Evolutionary conservation across 2,113 vertebrate species (phyloP), one percentile per base, ranked within the genome.

Genomic region (Asarcornis scutulata): DNA sequence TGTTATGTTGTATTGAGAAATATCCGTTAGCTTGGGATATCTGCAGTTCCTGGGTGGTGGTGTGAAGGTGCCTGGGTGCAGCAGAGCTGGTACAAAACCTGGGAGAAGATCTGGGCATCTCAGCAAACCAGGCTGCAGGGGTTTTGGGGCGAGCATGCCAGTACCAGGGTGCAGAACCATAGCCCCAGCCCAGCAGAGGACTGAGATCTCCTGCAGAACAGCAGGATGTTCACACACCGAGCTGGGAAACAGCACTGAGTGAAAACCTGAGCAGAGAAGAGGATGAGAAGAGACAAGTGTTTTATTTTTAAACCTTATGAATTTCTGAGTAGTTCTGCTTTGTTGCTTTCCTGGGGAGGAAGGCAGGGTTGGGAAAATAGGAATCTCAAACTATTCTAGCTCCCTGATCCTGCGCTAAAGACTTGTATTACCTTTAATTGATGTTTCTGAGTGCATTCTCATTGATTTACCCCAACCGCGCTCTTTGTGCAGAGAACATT

Each of bases 341-440:
- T 86, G 82, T 86, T 5, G 2, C 90, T 94, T 95, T 89, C 64
- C 74, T 66, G 58, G 68, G 64, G 83, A 96, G 66, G 74, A 85
- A 91, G 63, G 60, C 69, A 93, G 52, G 83, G 46, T 68, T 83
- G 76, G 93, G 48, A 71, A 93, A 95, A 94, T 40, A 48, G 81
- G 89, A 92, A 92, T 95, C 90, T 95, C 73, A 85, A 72, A 89
- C 52, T 50, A 91, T 90, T 71, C 59, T 67, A 22, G 17, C 66
- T 96, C 73, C 88, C 82, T 66, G 86, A 66, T 94, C 27, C 62
- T 21, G 69, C 12, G 11, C 92, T 93, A 68, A 91, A 93, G 93
- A 91, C 72, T 97, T 69, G 56, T 91, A 96, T 96, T 97, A 94
- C 95, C 97, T 94, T 95, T 97, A 97, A 96, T 94, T 97, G 95